Conservation (phyloP, 2,113 vertebrate species). For the Motacilla tschutschensis region DNA sequence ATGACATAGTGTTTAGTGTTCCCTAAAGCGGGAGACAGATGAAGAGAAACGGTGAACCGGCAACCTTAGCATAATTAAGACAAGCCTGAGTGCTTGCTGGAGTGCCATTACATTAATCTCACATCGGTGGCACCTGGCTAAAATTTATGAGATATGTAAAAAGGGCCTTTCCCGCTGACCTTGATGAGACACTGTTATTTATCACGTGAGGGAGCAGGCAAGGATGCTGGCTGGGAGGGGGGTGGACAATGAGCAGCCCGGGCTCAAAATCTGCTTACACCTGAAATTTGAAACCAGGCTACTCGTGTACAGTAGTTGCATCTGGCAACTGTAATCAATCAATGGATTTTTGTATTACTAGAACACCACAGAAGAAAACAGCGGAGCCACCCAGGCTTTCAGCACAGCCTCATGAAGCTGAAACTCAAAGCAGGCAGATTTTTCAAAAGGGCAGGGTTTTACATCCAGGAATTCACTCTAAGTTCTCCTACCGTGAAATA, state of each 20-base stretch:
- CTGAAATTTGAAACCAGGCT: constrained; percentile 26
- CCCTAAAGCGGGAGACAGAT: constrained; percentile 86
- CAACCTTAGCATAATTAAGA: constrained; percentile 90
- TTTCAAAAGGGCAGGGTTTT: background rate
- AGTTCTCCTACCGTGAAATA: background rate
- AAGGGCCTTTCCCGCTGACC: constrained; percentile 79
- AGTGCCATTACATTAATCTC: constrained; percentile 87
- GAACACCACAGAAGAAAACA: background rate
- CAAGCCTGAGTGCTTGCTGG: constrained; percentile 83
- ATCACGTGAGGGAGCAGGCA: constrained; percentile 72
- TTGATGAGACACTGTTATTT: constrained; percentile 81
- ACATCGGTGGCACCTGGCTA: constrained; percentile 81
- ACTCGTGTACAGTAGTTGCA: background rate
- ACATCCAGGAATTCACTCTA: background rate
- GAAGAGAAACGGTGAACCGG: constrained; percentile 82
- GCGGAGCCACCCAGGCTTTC: background rate
- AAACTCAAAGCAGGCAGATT: background rate
- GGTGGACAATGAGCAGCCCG: constrained; percentile 21
- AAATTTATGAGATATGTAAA: constrained; percentile 88
- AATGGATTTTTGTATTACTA: background rate
- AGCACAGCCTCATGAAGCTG: background rate
- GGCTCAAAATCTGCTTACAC: constrained; percentile 37
- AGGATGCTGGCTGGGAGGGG: constrained; percentile 43
- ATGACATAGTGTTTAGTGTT: constrained; percentile 88
- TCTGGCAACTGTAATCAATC: constrained; percentile 37